phyloP scores from a whole-genome alignment of 2,113 vertebrate genomes.

The Bufo gargarizans region DNA sequence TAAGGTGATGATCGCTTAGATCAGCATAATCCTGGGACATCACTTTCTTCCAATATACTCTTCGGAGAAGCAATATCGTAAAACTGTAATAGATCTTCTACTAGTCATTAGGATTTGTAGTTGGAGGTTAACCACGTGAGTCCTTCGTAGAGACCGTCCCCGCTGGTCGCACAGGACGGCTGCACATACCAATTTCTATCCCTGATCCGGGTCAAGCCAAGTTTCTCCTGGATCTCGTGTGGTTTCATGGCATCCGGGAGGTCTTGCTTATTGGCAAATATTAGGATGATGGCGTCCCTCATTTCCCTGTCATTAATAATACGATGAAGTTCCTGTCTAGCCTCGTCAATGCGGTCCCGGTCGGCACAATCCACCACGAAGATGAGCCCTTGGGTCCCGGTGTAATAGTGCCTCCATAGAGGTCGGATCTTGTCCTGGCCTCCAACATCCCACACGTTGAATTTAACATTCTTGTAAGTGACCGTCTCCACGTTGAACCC shows the following conservation, averaged over 20 bases:
- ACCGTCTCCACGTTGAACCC: constrained; percentile 99
- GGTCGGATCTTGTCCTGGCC: constrained; percentile 99
- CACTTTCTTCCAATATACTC: constrained; percentile 73
- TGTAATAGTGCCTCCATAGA: constrained; percentile 99
- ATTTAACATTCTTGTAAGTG: constrained; percentile 99
- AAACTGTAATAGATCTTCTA: constrained; percentile 72
- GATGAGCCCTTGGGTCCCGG: constrained; percentile 97
- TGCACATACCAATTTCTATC: constrained; percentile 99
- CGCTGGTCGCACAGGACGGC: constrained; percentile 96
- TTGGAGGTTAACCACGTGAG: constrained; percentile 99
- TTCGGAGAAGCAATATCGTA: constrained; percentile 74
- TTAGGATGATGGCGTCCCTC: constrained; percentile 99
- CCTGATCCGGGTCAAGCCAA: constrained; percentile 97
- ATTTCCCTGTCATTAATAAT: constrained; percentile 99
- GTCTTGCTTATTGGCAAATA: constrained; percentile 99
- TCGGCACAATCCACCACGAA: constrained; percentile 99
- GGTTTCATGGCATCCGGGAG: constrained; percentile 99
- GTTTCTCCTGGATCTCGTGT: constrained; percentile 98
- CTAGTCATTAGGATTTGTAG: constrained; percentile 98
- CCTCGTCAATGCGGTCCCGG: constrained; percentile 97
- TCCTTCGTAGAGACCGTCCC: constrained; percentile 98
- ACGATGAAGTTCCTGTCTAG: constrained; percentile 96
- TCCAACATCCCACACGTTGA: constrained; percentile 99
- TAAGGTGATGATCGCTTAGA: constrained; percentile 69
- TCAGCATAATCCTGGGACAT: constrained; percentile 78